phyloP scores from a whole-genome alignment of 2,113 vertebrate genomes.

The Tragelaphus buxtoni region DNA sequence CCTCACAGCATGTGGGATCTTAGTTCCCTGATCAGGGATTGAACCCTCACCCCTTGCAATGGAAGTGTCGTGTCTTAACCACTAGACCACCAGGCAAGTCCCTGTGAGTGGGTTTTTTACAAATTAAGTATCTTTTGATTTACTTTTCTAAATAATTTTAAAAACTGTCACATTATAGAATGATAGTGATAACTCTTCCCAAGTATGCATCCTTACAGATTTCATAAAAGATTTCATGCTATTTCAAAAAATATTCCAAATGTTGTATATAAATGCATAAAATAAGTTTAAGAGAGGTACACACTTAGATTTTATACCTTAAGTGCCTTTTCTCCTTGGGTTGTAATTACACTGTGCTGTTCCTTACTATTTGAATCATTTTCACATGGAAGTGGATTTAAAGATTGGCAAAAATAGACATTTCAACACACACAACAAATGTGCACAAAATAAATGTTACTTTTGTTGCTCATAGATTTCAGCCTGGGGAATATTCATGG shows the following conservation, averaged over 20 bases:
- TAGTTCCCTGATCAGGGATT: background rate
- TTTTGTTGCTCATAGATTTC: background rate
- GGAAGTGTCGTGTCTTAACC: background rate
- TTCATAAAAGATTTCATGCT: background rate
- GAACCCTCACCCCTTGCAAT: background rate
- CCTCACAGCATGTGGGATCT: background rate
- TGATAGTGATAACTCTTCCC: background rate
- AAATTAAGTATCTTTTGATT: background rate
- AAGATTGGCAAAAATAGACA: background rate
- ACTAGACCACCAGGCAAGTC: background rate
- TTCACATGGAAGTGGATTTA: background rate
- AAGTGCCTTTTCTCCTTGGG: background rate
- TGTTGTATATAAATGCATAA: background rate
- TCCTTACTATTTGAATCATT: background rate
- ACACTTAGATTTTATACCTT: background rate
- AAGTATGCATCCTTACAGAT: background rate
- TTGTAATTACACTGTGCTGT: background rate
- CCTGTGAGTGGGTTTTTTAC: background rate
- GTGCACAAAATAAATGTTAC: background rate
- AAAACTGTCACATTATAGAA: background rate
- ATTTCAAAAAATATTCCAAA: background rate
- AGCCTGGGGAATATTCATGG: background rate
- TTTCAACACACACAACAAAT: background rate
- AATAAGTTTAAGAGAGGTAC: background rate
- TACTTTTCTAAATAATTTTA: background rate